phyloP scores from a whole-genome alignment of 2,888 invertebrate genomes.

The Scaptomyza cyrtandrae region DNA sequence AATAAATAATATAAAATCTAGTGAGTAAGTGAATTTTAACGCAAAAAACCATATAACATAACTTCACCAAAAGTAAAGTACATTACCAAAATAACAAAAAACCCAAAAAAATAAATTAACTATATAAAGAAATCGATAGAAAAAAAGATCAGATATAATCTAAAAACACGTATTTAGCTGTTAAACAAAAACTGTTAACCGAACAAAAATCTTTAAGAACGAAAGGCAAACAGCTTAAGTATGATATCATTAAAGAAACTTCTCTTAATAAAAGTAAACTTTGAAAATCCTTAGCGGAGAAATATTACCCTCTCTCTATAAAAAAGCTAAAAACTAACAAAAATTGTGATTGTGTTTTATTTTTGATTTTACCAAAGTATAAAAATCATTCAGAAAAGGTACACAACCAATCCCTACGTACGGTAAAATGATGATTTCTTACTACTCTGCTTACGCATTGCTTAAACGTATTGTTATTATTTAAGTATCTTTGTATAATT shows the following conservation, averaged over 20 bases:
- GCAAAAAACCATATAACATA: constrained; percentile 58
- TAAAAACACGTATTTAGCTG: constrained; percentile 75
- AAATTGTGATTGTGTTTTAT: constrained; percentile 73
- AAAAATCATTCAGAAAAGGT: constrained; percentile 5
- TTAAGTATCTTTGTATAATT: constrained; percentile 30
- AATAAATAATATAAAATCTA: constrained; percentile 48
- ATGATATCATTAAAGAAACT: constrained; percentile 80
- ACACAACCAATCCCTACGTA: constrained; percentile 46
- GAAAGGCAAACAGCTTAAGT: constrained; percentile 68
- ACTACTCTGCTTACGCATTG: constrained; percentile 39
- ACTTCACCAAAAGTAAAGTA: constrained; percentile 55
- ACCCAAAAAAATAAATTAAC: constrained; percentile 27
- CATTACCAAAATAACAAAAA: constrained; percentile 40
- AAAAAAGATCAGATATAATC: constrained; percentile 53
- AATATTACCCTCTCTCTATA: constrained; percentile 71
- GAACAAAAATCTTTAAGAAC: constrained; percentile 41
- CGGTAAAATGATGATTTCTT: constrained; percentile 56
- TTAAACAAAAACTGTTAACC: constrained; percentile 63
- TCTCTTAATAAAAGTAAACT: constrained; percentile 80
- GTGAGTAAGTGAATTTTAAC: constrained; percentile 75
- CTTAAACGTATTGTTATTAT: constrained; percentile 26
- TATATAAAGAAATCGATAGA: constrained; percentile 32
- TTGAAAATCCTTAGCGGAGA: constrained; percentile 79
- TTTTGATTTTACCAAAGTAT: constrained; percentile 41
- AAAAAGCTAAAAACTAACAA: constrained; percentile 50